phyloP scores from a whole-genome alignment of 2,113 vertebrate species.

The Sminthopsis crassicaudata region DNA sequence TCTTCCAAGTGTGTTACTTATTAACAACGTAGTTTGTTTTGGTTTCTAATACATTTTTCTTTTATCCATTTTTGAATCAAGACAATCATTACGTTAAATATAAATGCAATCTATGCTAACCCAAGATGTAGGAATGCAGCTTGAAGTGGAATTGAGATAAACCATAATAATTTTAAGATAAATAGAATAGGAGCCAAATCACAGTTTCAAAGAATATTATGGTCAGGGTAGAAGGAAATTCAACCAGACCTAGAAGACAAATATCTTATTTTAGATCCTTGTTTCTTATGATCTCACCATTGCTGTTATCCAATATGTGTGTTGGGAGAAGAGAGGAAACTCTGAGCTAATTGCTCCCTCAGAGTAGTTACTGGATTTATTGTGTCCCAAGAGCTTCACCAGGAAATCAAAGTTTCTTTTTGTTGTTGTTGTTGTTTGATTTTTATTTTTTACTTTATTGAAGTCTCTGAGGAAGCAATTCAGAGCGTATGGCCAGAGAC shows the following conservation, averaged over 20 bases:
- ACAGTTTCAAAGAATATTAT: not conserved
- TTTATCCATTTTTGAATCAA: not conserved
- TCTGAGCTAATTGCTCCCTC: slow-evolving; percentile 55
- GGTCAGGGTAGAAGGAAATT: not conserved
- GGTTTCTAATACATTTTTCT: not conserved
- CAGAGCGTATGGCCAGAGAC: not conserved
- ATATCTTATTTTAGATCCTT: not conserved
- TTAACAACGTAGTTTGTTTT: not conserved
- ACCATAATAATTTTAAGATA: not conserved
- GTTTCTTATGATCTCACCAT: slow-evolving; percentile 13
- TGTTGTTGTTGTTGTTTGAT: not conserved
- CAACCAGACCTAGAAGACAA: not conserved
- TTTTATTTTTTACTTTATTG: not conserved
- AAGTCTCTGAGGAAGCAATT: not conserved
- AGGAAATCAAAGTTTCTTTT: not conserved
- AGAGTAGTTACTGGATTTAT: slow-evolving; percentile 18
- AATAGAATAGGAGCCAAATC: not conserved
- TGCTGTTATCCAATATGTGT: not conserved
- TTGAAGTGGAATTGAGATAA: not conserved
- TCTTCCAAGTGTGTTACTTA: not conserved
- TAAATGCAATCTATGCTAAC: not conserved
- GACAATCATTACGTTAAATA: slow-evolving; percentile 1
- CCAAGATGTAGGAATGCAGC: not conserved
- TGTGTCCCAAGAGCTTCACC: not conserved
- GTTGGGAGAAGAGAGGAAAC: not conserved